These are phyloP conservation scores for Dendrolimus pini DNA, from an alignment of 2,888 invertebrate species.

Conservation along the genomic window DNA sequence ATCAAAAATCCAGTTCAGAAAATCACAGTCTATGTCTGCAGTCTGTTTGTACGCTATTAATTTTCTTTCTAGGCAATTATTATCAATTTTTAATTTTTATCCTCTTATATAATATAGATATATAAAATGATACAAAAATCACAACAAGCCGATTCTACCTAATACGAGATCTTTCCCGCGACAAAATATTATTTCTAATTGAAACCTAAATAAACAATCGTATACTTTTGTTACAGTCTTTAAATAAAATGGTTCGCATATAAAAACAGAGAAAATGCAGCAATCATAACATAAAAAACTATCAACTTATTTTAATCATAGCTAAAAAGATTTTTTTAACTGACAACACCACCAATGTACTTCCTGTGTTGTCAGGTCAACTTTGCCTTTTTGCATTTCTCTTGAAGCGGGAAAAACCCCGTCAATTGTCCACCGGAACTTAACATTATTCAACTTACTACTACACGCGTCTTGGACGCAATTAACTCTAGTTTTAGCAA, in stretches of 20 bases:
- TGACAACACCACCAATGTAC: too few relatives aligned
- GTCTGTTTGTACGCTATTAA: too few relatives aligned
- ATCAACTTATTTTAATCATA: too few relatives aligned
- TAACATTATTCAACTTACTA: neutral
- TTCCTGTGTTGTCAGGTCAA: too few relatives aligned
- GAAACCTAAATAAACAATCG: neutral
- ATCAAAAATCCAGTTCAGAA: too few relatives aligned
- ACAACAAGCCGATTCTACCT: neutral
- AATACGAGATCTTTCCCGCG: neutral
- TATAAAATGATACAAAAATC: neutral
- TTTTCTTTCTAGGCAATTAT: too few relatives aligned
- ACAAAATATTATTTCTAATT: neutral
- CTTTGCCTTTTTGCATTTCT: neutral
- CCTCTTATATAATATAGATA: neutral
- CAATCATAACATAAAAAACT: too few relatives aligned
- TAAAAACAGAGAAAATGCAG: too few relatives aligned
- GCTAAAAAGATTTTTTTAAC: too few relatives aligned
- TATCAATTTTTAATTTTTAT: too few relatives aligned
- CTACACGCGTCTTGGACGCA: neutral
- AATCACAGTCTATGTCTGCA: too few relatives aligned
- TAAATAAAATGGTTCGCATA: neutral
- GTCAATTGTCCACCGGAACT: neutral
- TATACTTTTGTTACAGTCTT: neutral
- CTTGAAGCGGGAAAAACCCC: neutral
- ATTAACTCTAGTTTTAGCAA: neutral